A percentile compares a stretch with the other conserved stretches of the same genome.
Evolutionary conservation across 2,888 invertebrate genomes (phyloP).

Genomic region (Schrankia costaestrigalis): DNA sequence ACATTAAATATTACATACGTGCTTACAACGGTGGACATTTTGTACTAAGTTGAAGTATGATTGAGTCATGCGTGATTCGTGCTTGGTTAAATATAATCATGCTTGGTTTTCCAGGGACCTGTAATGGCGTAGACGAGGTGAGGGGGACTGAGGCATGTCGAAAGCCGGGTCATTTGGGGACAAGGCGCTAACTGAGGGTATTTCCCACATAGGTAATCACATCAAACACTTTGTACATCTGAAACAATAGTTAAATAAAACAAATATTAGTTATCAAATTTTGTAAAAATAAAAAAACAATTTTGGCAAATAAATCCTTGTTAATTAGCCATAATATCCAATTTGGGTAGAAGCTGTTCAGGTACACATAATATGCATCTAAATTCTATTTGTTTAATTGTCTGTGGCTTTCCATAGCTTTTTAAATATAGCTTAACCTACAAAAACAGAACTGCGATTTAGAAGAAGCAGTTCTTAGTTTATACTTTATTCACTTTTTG

Average conservation of each 20-base stretch:
- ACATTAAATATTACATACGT: constrained; percentile 4
- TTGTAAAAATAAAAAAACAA: constrained; percentile 9
- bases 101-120: constrained; percentile 81
- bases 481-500: too few relatives aligned
- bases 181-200: constrained; percentile 69
- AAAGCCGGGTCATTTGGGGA: constrained; percentile 84
- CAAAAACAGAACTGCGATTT: too few relatives aligned
- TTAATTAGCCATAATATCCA: too few relatives aligned
- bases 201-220: constrained; percentile 73
- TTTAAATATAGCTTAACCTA: not conserved
- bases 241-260: constrained; percentile 70
- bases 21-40: not conserved
- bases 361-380: too few relatives aligned
- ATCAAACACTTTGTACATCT: constrained; percentile 78
- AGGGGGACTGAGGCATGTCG: constrained; percentile 85
- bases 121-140: constrained; percentile 89
- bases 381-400: too few relatives aligned
- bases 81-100: constrained; percentile 37
- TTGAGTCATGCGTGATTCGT: too few relatives aligned
- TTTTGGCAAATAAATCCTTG: not conserved
- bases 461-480: too few relatives aligned
- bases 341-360: too few relatives aligned
- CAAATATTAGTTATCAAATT: too few relatives aligned
- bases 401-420: not conserved
- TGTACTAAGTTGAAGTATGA: constrained; percentile 16